These are phyloP conservation scores for Eudyptes chrysolophus DNA, from an alignment of 2,113 vertebrate species.

Conservation along the genomic window DNA sequence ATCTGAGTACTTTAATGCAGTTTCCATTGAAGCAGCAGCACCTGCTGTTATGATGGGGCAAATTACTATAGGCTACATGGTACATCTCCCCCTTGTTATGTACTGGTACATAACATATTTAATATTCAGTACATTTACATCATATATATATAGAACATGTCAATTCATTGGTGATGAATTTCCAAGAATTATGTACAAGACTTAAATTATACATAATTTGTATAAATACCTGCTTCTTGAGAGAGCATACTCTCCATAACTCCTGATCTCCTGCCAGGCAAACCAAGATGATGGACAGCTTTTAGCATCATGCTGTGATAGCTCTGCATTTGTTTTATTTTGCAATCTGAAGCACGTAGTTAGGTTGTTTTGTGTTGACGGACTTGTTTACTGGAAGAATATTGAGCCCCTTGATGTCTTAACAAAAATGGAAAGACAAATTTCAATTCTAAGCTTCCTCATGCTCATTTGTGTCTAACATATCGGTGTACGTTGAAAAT, in stretches of 20 bases:
- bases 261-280: not conserved
- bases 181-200: not conserved
- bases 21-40: not conserved
- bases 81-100: not conserved
- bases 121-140: not conserved
- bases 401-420: not conserved
- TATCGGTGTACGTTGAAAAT: not conserved
- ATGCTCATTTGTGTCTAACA: not conserved
- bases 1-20: not conserved
- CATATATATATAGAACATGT: not conserved
- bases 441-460: not conserved
- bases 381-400: not conserved
- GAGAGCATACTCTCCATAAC: not conserved
- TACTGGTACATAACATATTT: not conserved
- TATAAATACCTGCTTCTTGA: constrained; percentile 1
- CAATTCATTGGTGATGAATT: not conserved
- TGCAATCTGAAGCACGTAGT: not conserved
- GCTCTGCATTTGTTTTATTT: not conserved
- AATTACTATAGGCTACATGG: not conserved
- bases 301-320: not conserved
- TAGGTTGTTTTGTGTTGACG: not conserved
- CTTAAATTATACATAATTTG: not conserved
- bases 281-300: not conserved
- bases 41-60: not conserved
- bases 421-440: not conserved